A percentile compares a stretch with the other conserved stretches of the same genome.
Conservation (phyloP, 2,888 invertebrate genomes). For the Salpingus planirostris region DNA sequence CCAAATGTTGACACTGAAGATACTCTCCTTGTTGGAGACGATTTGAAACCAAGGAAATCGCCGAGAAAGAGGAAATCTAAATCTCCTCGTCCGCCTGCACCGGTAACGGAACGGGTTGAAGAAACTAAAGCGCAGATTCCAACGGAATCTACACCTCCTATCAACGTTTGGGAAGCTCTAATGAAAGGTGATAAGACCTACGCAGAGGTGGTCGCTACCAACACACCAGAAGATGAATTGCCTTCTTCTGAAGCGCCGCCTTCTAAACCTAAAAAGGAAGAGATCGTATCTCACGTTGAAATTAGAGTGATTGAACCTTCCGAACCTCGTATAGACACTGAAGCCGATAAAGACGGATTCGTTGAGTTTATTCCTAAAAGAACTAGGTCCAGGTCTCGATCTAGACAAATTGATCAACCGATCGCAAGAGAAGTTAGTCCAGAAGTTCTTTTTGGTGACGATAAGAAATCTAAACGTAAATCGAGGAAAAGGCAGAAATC, state of each 20-base stretch:
- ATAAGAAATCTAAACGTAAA: conserved; percentile 15
- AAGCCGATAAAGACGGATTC: conserved; percentile 42
- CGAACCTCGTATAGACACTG: conserved; percentile 8
- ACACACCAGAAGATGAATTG: conserved; percentile 31
- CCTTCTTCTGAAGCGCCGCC: no score
- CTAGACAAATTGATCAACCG: conserved; percentile 30
- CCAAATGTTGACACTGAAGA: background rate
- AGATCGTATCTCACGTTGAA: conserved; percentile 13
- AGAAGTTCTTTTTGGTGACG: conserved; percentile 1
- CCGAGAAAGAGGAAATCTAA: conserved; percentile 19
- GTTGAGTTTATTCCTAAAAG: conserved; percentile 41
- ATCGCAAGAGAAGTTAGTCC: background rate
- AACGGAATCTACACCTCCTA: conserved; percentile 9
- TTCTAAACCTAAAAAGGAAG: conserved; percentile 3
- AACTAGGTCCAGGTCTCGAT: conserved; percentile 49
- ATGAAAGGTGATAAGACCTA: conserved; percentile 55
- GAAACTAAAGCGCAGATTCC: conserved; percentile 2
- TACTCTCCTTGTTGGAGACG: background rate
- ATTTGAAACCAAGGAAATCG: conserved; percentile 14
- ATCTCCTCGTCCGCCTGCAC: conserved; percentile 18
- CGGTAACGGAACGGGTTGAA: conserved; percentile 3
- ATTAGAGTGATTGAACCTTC: conserved; percentile 15
- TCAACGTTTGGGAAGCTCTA: conserved; percentile 46
- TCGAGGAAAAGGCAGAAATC: conserved; percentile 15
- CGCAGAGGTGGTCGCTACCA: conserved; percentile 56